Conservation (phyloP, 2,797 vertebrate genomes). For the Tenualosa ilisha region DNA sequence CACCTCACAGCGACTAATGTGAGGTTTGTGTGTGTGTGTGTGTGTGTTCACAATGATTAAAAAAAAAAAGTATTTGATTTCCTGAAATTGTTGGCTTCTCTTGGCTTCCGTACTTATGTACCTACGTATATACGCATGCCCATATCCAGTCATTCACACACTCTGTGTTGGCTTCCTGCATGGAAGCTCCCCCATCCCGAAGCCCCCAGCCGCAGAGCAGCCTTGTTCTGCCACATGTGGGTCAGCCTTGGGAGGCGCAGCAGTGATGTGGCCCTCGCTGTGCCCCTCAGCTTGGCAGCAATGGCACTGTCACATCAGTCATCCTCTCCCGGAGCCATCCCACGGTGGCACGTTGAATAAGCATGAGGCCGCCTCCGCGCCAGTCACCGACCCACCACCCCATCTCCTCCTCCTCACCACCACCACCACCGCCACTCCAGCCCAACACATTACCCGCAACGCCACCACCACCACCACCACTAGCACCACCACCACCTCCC, state of each 20-base stretch:
- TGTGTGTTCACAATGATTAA: background rate
- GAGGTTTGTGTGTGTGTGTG: background rate
- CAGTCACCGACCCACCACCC: background rate
- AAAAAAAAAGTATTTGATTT: background rate
- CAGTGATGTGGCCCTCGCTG: background rate
- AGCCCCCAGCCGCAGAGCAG: background rate
- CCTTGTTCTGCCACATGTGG: background rate
- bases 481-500: background rate
- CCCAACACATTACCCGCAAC: too few relatives aligned
- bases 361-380: background rate
- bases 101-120: background rate
- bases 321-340: background rate
- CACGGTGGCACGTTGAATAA: conserved; percentile 14
- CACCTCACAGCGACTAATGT: background rate
- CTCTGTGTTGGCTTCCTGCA: background rate
- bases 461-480: background rate
- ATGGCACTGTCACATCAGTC: background rate
- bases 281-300: background rate
- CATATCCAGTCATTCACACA: too few relatives aligned
- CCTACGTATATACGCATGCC: too few relatives aligned
- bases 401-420: background rate
- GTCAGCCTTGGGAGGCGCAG: background rate
- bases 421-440: background rate
- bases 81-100: conserved; percentile 22
- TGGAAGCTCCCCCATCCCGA: background rate